Evolutionary conservation across 2,113 vertebrate genomes (phyloP).

Genomic region (Callipepla squamata): DNA sequence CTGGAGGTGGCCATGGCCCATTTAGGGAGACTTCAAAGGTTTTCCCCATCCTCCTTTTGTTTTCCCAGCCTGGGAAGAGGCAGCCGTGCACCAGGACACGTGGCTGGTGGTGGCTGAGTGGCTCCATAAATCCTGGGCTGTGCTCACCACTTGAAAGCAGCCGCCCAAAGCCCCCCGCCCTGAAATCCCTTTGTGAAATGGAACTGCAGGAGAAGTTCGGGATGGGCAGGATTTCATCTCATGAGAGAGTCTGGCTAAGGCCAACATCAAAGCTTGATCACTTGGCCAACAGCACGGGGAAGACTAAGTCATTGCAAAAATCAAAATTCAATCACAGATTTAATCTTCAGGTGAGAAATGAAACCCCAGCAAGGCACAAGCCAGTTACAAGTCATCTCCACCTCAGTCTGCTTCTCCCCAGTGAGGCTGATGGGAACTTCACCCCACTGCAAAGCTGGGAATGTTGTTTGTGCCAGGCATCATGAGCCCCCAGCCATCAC

Average conservation of each 20-base stretch:
- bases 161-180: constrained; percentile 13
- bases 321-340: constrained; percentile 21
- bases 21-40: neutral
- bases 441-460: neutral
- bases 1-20: neutral
- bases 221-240: constrained; percentile 40
- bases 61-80: neutral
- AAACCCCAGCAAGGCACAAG: neutral
- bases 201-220: neutral
- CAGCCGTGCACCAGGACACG: neutral
- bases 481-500: neutral
- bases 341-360: constrained; percentile 38
- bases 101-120: neutral
- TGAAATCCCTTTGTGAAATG: constrained; percentile 35
- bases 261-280: constrained; percentile 13
- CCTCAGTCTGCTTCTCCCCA: rapidly evolving
- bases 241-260: neutral
- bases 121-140: neutral
- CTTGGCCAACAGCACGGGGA: constrained; percentile 19
- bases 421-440: neutral
- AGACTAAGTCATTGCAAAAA: constrained; percentile 23
- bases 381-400: neutral
- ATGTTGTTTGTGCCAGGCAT: neutral
- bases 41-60: neutral
- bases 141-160: constrained; percentile 30